phyloP scores from a whole-genome alignment of 2,113 vertebrate genomes.

The Hemiprocne comata region DNA sequence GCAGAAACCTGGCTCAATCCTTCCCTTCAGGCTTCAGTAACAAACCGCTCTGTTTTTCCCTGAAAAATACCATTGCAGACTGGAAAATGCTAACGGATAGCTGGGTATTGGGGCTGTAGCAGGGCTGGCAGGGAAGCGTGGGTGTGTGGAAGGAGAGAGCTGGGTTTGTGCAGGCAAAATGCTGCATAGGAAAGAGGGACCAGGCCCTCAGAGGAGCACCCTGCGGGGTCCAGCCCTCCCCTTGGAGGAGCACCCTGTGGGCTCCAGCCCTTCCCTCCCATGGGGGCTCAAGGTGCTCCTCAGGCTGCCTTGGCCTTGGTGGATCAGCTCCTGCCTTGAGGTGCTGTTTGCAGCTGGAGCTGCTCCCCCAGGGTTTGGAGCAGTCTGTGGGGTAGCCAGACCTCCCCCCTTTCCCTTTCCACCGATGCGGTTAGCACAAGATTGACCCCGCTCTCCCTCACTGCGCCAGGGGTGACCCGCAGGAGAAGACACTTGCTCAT shows the following conservation, averaged over 20 bases:
- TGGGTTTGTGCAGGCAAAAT: slow-evolving; percentile 1
- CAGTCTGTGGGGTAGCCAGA: not conserved
- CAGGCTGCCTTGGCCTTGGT: not conserved
- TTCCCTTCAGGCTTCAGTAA: not conserved
- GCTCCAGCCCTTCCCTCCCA: not conserved
- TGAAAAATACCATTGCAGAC: not conserved
- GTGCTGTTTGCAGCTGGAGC: not conserved
- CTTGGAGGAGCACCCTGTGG: not conserved
- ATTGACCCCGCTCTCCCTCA: not conserved
- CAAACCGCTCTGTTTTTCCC: not conserved
- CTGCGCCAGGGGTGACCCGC: not conserved
- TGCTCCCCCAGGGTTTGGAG: not conserved
- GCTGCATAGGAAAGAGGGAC: slow-evolving; percentile 15
- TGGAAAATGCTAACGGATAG: not conserved
- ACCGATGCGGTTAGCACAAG: not conserved
- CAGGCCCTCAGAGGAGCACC: not conserved
- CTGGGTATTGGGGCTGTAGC: not conserved
- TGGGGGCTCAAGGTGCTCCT: accelerated
- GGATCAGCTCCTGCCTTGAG: not conserved
- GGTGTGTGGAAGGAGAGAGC: not conserved
- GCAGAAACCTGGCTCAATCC: not conserved
- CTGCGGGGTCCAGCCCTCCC: not conserved
- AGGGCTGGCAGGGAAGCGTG: not conserved
- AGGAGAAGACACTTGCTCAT: not conserved
- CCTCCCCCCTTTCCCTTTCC: not conserved